phyloP scores from a whole-genome alignment of 2,797 vertebrate genomes.

The Lagodon rhomboides region DNA sequence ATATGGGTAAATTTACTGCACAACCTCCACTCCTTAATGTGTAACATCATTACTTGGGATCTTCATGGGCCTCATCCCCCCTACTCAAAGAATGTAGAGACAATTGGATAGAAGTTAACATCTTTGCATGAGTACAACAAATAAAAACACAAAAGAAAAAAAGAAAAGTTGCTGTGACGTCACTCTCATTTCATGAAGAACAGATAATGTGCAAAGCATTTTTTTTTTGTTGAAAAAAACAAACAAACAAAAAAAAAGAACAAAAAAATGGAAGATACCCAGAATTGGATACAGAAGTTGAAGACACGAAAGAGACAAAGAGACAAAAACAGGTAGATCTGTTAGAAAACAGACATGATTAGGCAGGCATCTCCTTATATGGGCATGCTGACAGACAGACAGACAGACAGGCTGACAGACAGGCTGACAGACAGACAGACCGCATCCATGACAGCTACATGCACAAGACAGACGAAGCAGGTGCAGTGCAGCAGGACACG shows the following conservation, averaged over 20 bases:
- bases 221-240: slow-evolving; percentile 21
- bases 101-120: slow-evolving; percentile 78
- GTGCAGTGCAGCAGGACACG: slow-evolving; percentile 64
- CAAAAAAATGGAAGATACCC: slow-evolving; percentile 73
- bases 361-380: slow-evolving; percentile 75
- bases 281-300: slow-evolving; percentile 85
- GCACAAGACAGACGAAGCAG: slow-evolving; percentile 60
- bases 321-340: slow-evolving; percentile 83
- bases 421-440: slow-evolving; percentile 32
- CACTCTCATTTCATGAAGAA: slow-evolving; percentile 56
- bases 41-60: slow-evolving; percentile 77
- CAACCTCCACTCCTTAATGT: slow-evolving; percentile 77
- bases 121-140: slow-evolving; percentile 71
- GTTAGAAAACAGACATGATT: slow-evolving; percentile 83
- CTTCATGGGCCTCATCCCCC: slow-evolving; percentile 73
- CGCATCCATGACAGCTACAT: slow-evolving; percentile 61
- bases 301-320: slow-evolving; percentile 83
- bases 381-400: slow-evolving; percentile 74
- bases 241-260: slow-evolving; percentile 18
- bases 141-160: slow-evolving; percentile 11
- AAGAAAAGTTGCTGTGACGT: slow-evolving; percentile 37
- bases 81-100: slow-evolving; percentile 78
- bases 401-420: slow-evolving; percentile 24
- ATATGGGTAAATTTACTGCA: slow-evolving; percentile 51
- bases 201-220: slow-evolving; percentile 58